Evolutionary conservation across 2,113 vertebrate species (phyloP).

Genomic region (Menidia beryllina): DNA sequence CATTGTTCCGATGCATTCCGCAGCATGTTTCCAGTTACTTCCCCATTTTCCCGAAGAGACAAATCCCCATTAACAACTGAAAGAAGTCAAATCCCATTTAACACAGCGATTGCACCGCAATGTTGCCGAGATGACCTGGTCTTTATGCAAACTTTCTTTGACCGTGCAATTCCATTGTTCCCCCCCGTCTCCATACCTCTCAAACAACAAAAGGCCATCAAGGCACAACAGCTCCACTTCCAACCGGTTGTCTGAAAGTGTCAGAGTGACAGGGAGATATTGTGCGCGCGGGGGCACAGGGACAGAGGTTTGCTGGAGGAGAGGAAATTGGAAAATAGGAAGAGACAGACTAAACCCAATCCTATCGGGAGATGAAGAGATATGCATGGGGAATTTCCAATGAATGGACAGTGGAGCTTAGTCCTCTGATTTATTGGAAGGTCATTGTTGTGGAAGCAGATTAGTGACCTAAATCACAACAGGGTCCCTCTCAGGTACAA

Average conservation of each 20-base stretch:
- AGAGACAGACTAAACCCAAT: background rate
- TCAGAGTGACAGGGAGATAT: no score
- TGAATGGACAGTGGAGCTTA: constrained; percentile 43
- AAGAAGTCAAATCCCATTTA: constrained; percentile 3
- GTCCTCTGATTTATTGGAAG: constrained; percentile 44
- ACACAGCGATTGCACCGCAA: background rate
- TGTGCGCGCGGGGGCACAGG: background rate
- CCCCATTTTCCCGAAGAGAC: constrained; percentile 24
- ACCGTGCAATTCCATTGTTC: background rate
- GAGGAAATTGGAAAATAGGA: constrained; percentile 8
- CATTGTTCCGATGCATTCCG: background rate
- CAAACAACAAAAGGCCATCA: no score
- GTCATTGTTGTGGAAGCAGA: constrained; percentile 57
- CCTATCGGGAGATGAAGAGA: constrained; percentile 25
- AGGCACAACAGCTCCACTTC: background rate
- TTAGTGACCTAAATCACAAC: constrained; percentile 71
- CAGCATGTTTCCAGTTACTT: background rate
- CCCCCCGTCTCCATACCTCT: no score
- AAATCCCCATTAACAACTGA: constrained; percentile 12
- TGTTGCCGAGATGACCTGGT: background rate
- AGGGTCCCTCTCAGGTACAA: constrained; percentile 52
- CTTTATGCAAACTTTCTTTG: background rate
- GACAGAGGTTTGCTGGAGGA: background rate
- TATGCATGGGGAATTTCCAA: constrained; percentile 36
- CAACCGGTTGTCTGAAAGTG: no score